Evolutionary conservation across 37 sponge, comb jelly and placozoan genomes (phyloP), one percentile per base, ranked within the genome.

Genomic region (Cliona cf. orientalis): DNA sequence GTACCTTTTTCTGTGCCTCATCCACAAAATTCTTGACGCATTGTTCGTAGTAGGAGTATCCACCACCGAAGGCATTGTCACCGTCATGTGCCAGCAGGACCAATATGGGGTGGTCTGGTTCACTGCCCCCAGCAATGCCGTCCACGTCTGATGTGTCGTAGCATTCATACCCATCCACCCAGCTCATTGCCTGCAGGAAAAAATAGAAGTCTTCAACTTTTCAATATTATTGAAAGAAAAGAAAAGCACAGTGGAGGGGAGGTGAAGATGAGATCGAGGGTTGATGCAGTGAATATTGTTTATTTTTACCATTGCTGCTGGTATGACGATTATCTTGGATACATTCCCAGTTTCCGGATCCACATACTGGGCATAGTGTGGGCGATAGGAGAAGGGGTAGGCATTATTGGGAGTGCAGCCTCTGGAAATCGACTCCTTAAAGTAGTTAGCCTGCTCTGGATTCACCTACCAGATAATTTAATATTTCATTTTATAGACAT

Each of bases 11-110:
- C 58, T 87, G 34, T 32, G 76, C 88, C 38, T 87, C 70, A 21
- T 80, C 40, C 40, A 87, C 88, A 80, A 87, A 80, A 35, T 68
- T 22, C 3, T 44, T 72, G 26, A 87, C 88, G 75, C 88, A 87
- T 44, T 87, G 81, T 21, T 62, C 58, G 49, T 87, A 87, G 76
- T 87, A 87, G 39, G 76, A 67, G 59, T 87, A 74, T 0, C 88
- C 88, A 42, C 88, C 88, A 17, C 88, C 88, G 46, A 87, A 87
- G 65, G 81, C 88, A 80, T 87, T 87, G 81, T 87, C 88, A 31
- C 88, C 88, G 58, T 87, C 88, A 38, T 87, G 88, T 26, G 88
- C 88, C 35, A 87, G 58, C 14, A 87, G 41, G 1, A 87, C 36
- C 33, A 87, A 64, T 63, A 87, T 67, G 36, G 88, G 88, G 46